These are phyloP conservation scores for Panagrolaimus sp. DNA, from an alignment of 1,140 invertebrate species.

Conservation along the genomic window DNA sequence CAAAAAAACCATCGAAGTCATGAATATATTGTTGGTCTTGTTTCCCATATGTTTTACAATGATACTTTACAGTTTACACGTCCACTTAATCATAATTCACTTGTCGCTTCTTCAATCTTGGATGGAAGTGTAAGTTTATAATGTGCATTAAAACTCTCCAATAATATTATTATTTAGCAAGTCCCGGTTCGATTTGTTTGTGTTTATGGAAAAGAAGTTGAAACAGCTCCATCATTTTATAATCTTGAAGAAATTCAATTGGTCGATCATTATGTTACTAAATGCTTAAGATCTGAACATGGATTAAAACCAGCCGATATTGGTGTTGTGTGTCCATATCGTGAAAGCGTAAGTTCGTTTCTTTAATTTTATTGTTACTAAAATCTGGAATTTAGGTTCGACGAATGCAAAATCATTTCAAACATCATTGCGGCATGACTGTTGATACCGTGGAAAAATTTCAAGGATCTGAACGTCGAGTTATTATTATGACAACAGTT, in stretches of 20 bases:
- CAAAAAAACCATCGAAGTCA: neutral
- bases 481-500: slow-evolving; percentile 34
- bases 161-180: neutral
- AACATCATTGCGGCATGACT: slow-evolving; percentile 48
- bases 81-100: too few species aligned
- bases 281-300: neutral
- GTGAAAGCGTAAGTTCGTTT: too few species aligned
- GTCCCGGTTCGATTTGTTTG: neutral
- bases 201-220: neutral
- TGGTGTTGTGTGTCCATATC: neutral
- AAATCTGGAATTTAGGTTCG: too few species aligned
- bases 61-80: too few species aligned
- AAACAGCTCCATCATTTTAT: neutral
- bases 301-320: neutral
- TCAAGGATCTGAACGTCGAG: slow-evolving; percentile 36
- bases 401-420: neutral
- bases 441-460: slow-evolving; percentile 37
- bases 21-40: neutral
- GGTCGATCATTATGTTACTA: neutral
- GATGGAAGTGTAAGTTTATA: neutral
- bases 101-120: too few species aligned
- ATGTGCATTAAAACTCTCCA: neutral
- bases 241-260: neutral
- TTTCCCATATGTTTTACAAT: neutral
- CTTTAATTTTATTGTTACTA: too few species aligned